phyloP scores from a whole-genome alignment of 2,888 invertebrate species.

The Erebia aethiops region DNA sequence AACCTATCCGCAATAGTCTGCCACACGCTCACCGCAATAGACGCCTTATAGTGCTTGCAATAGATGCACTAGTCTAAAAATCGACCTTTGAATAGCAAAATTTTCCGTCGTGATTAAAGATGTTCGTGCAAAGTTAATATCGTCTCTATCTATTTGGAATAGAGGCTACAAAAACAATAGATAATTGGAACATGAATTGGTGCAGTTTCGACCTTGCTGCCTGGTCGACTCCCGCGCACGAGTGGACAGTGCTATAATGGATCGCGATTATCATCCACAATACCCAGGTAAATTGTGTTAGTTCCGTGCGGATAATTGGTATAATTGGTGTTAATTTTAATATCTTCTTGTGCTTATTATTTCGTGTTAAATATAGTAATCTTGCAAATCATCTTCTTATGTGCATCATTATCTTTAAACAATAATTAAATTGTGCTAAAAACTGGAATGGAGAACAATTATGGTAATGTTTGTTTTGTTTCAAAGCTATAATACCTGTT shows the following conservation, averaged over 20 bases:
- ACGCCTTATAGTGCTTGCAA: slow-evolving; percentile 49
- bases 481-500: background rate
- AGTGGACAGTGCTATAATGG: slow-evolving; percentile 68
- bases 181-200: slow-evolving; percentile 57
- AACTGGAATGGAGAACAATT: slow-evolving; percentile 4
- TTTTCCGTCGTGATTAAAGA: slow-evolving; percentile 34
- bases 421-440: background rate
- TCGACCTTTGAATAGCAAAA: slow-evolving; percentile 33
- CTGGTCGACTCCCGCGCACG: slow-evolving; percentile 68
- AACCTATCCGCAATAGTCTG: slow-evolving; percentile 54
- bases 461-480: slow-evolving; percentile 25
- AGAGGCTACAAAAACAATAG: slow-evolving; percentile 49
- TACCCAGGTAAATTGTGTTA: slow-evolving; percentile 59
- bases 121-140: slow-evolving; percentile 40
- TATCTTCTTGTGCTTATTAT: background rate
- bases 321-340: slow-evolving; percentile 17
- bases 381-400: background rate
- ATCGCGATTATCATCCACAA: slow-evolving; percentile 62
- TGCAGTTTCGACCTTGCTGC: slow-evolving; percentile 73
- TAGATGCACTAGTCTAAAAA: slow-evolving; percentile 43
- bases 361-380: background rate
- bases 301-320: slow-evolving; percentile 19
- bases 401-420: background rate
- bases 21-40: slow-evolving; percentile 47
- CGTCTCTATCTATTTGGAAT: slow-evolving; percentile 52